Evolutionary conservation across 1,140 invertebrate genomes (phyloP).

Genomic region (Gryllus bimaculatus): DNA sequence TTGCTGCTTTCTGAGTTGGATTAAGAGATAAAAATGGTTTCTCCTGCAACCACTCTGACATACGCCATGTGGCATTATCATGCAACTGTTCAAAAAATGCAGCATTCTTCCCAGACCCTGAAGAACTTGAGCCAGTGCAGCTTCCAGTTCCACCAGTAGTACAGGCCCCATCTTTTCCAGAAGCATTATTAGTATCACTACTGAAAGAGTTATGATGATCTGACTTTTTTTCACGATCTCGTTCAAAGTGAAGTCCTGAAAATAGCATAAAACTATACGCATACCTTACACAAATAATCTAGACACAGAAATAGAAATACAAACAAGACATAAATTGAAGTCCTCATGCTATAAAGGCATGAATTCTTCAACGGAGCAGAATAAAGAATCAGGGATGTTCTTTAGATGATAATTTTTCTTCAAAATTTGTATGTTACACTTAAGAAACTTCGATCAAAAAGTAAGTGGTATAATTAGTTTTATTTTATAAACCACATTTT

Average conservation of each 20-base stretch:
- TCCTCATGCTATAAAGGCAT: too few relatives aligned
- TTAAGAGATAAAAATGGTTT: conserved; percentile 79
- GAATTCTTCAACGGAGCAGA: too few relatives aligned
- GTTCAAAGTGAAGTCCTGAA: conserved; percentile 57
- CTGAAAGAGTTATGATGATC: conserved; percentile 17
- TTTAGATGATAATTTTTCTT: too few relatives aligned
- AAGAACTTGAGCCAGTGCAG: conserved; percentile 48
- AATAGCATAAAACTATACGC: background rate
- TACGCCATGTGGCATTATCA: conserved; percentile 62
- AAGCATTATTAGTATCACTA: background rate
- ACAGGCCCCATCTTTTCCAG: background rate
- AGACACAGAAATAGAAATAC: too few relatives aligned
- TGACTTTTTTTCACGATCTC: conserved; percentile 55
- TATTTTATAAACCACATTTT: too few relatives aligned
- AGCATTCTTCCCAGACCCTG: conserved; percentile 57
- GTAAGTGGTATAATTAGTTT: too few relatives aligned
- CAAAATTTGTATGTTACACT: too few relatives aligned
- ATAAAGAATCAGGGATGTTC: too few relatives aligned
- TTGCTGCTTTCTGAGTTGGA: conserved; percentile 75
- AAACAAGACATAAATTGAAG: too few relatives aligned
- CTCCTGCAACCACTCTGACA: conserved; percentile 62
- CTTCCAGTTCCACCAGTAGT: conserved; percentile 33
- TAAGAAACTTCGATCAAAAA: too few relatives aligned
- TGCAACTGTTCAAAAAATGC: conserved; percentile 67
- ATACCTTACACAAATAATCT: too few relatives aligned